Evolutionary conservation across 2,888 invertebrate genomes (phyloP).

Genomic region (Diplazon laetatorius): DNA sequence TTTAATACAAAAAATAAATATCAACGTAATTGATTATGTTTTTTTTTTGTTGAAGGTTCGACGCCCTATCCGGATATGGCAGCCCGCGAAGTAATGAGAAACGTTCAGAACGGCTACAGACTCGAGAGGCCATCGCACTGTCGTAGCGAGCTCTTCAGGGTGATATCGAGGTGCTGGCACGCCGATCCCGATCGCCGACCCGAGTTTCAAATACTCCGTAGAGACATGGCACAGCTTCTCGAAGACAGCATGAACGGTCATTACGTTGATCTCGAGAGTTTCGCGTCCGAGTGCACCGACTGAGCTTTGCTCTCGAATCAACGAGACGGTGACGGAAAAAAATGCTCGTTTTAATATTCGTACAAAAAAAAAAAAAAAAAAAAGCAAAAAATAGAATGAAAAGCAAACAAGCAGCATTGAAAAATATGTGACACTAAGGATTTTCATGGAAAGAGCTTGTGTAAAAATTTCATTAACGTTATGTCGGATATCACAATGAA

Average conservation of each 20-base stretch:
- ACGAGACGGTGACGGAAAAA: background rate
- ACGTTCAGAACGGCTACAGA: constrained; percentile 90
- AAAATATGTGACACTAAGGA: constrained; percentile 2
- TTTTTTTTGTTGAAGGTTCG: constrained; percentile 85
- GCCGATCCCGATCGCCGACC: constrained; percentile 89
- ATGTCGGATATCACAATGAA: constrained; percentile 60
- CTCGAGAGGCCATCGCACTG: constrained; percentile 92
- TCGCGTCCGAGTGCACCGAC: constrained; percentile 86
- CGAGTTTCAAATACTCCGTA: constrained; percentile 86
- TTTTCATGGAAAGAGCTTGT: background rate
- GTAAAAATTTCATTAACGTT: constrained; percentile 32
- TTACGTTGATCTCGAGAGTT: constrained; percentile 88
- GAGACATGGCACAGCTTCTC: constrained; percentile 85
- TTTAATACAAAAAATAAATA: background rate
- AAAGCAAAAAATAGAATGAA: no score
- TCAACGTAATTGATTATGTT: background rate
- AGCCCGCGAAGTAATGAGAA: constrained; percentile 91
- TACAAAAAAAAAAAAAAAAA: background rate
- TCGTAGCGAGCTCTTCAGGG: constrained; percentile 87
- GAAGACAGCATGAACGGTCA: constrained; percentile 87
- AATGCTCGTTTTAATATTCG: constrained; percentile 6
- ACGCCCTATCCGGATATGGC: constrained; percentile 94
- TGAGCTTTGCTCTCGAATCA: constrained; percentile 61
- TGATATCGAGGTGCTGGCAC: constrained; percentile 87
- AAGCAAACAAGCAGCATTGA: no score